Percentiles rank a stretch among this genome's conserved stretches.
Evolutionary conservation across 2,113 vertebrate species (phyloP).

Genomic region (Eurystomus gularis): DNA sequence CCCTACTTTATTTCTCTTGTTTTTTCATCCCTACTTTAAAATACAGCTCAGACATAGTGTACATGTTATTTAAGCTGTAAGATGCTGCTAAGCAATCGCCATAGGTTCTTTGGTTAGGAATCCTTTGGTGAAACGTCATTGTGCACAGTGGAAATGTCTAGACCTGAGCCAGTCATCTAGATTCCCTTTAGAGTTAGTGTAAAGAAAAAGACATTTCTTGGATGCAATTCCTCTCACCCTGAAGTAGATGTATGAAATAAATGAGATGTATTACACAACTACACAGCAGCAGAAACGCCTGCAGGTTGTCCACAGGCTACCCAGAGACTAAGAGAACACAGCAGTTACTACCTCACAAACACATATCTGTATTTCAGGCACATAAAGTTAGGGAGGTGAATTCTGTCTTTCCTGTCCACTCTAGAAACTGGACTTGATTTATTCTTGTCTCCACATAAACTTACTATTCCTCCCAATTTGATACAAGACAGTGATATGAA

Average conservation of each 20-base stretch:
- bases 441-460: not conserved
- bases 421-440: not conserved
- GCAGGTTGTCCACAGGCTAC: not conserved
- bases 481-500: not conserved
- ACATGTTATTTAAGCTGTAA: not conserved
- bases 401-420: not conserved
- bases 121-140: not conserved
- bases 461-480: not conserved
- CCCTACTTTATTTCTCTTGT: not conserved
- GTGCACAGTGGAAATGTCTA: not conserved
- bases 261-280: not conserved
- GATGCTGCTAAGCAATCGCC: not conserved
- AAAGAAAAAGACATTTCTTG: not conserved
- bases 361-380: not conserved
- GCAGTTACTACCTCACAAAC: not conserved
- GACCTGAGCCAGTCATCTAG: not conserved
- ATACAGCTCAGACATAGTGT: not conserved
- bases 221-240: not conserved
- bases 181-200: not conserved
- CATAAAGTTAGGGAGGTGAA: not conserved
- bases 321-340: not conserved
- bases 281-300: not conserved
- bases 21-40: not conserved
- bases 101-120: not conserved
- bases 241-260: not conserved